phyloP scores from a whole-genome alignment of 2,797 vertebrate genomes.

The Emys orbicularis region DNA sequence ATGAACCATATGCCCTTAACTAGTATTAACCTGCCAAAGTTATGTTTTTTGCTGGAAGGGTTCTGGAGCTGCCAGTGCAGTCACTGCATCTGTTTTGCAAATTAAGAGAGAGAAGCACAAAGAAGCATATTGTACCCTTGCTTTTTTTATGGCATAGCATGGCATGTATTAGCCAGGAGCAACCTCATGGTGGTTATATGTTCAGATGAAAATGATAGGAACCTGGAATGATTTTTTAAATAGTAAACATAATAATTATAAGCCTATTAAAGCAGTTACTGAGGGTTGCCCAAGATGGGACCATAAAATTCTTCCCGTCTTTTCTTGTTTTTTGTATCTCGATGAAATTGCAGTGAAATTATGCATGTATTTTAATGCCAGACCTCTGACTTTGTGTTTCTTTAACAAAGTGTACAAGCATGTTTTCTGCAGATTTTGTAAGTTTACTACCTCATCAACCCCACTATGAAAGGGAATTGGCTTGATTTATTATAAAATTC shows the following conservation, averaged over 20 bases:
- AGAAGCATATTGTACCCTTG: conserved; percentile 25
- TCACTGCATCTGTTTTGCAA: conserved; percentile 68
- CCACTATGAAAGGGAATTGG: not conserved
- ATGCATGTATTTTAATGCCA: not conserved
- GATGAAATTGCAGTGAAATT: not conserved
- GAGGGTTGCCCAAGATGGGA: not conserved
- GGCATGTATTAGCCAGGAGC: not conserved
- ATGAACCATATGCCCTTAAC: conserved; percentile 32
- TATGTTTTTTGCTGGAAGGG: conserved; percentile 20
- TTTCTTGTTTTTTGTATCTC: not conserved
- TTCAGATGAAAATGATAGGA: not conserved
- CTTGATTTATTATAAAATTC: not conserved
- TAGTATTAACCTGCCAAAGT: conserved; percentile 60
- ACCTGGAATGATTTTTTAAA: conserved; percentile 11
- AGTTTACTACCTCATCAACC: not conserved
- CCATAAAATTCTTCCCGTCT: not conserved
- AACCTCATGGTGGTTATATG: not conserved
- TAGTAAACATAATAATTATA: not conserved
- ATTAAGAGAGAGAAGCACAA: conserved; percentile 57
- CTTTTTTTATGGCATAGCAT: not conserved
- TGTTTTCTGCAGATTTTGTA: not conserved
- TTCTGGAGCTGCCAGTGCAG: not conserved
- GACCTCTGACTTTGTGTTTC: not conserved
- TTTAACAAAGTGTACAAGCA: not conserved
- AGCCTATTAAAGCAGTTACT: not conserved